A percentile compares a stretch with the other conserved stretches of the same genome.
These are phyloP conservation scores for Cinclus mexicanus DNA, from an alignment of 2,113 vertebrate genomes.

Conservation along the genomic window DNA sequence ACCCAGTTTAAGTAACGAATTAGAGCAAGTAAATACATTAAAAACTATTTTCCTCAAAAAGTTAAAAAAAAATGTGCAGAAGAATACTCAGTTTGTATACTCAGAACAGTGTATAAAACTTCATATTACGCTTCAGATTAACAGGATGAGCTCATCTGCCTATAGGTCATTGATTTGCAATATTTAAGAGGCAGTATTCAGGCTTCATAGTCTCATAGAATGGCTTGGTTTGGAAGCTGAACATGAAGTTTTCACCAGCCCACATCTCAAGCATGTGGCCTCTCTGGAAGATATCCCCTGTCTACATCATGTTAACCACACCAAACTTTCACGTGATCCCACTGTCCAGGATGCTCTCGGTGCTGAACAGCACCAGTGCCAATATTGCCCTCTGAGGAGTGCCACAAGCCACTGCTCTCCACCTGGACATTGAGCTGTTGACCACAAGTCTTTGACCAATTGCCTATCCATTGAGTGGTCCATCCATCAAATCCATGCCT, in stretches of 20 bases:
- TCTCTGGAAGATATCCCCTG: background rate
- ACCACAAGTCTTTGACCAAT: background rate
- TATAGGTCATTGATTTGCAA: background rate
- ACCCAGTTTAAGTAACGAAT: background rate
- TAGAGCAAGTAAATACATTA: background rate
- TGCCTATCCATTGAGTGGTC: background rate
- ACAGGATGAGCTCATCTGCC: background rate
- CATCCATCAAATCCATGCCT: background rate
- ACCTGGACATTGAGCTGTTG: background rate
- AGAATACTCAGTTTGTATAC: background rate
- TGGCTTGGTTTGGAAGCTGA: background rate
- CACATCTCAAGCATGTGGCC: too few species aligned
- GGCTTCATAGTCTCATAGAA: background rate
- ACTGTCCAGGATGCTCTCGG: background rate
- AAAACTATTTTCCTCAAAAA: background rate
- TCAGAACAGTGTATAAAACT: background rate
- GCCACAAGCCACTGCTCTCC: background rate
- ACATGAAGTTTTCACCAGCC: background rate
- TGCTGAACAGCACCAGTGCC: too few species aligned
- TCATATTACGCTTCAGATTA: background rate
- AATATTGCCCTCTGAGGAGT: background rate
- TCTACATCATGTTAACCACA: background rate
- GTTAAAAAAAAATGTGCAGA: background rate
- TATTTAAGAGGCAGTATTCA: background rate
- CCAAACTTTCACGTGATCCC: background rate